Percentiles rank a stretch among this genome's conserved stretches.
phyloP scores from a whole-genome alignment of 2,888 invertebrate species.

The Mythimna albipuncta region DNA sequence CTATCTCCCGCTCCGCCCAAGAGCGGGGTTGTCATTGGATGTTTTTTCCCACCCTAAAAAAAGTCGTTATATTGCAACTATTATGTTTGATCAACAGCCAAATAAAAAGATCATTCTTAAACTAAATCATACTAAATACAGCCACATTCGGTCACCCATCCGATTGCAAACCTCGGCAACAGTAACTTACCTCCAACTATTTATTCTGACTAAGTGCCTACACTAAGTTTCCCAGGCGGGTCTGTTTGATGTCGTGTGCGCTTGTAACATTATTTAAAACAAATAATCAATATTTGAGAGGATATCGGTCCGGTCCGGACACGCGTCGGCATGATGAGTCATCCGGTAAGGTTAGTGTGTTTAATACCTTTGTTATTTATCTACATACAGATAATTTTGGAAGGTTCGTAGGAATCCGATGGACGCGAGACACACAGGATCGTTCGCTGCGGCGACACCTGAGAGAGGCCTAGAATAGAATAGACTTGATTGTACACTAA shows the following conservation, averaged over 20 bases:
- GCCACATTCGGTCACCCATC: conserved; percentile 16
- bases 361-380: conserved; percentile 13
- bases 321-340: conserved; percentile 23
- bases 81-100: too few species aligned
- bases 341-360: conserved; percentile 2
- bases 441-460: too few species aligned
- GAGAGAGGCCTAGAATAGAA: too few species aligned
- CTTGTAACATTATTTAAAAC: conserved; percentile 64
- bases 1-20: too few species aligned
- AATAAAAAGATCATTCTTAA: neutral
- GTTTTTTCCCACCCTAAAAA: too few species aligned
- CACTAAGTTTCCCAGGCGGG: conserved; percentile 52
- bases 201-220: conserved; percentile 40
- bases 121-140: neutral
- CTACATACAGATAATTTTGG: too few species aligned
- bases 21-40: too few species aligned
- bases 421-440: too few species aligned
- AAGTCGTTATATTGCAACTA: too few species aligned
- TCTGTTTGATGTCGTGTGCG: conserved; percentile 47
- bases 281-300: conserved; percentile 65
- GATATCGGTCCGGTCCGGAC: conserved; percentile 37
- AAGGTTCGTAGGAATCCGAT: too few species aligned
- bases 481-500: too few species aligned
- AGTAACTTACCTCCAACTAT: conserved; percentile 25
- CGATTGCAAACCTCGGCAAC: conserved; percentile 9